Base-by-base conservation (phyloP, 2,797 vertebrate species). In the Sebastes taczanowskii region DNA sequence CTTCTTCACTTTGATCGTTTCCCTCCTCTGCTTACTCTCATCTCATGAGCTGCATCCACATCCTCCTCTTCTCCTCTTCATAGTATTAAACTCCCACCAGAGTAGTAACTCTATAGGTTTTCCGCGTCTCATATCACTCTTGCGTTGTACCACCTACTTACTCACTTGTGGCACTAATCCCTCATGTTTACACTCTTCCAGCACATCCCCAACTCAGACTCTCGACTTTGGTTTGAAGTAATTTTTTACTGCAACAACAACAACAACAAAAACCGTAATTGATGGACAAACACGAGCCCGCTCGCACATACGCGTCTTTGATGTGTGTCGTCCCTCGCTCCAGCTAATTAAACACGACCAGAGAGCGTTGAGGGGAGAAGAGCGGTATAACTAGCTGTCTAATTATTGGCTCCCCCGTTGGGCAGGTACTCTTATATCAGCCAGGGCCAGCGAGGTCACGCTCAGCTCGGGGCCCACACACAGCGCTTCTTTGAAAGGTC, bases 361-460 rank as follows among this genome's bases (percentile, higher is more conserved):
- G 49, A 66, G 58, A 38, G 64, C 5, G 58, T 52, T 10, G 55
- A 46, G 62, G 49, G 71, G 62, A 58, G 70, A 71, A 3, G 64
- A 69, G 82, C 62, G 11, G 35, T 63, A 56, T 74, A 72, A 78
- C 78, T 65, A 25, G 52, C 66, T 87, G 67, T 58, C 77, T 91
- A 90, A 87, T 91, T 89, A 90, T 83, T 34, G 49, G 78, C 64
- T 73, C 80, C 74, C 83, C 83, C 60, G 66, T 81, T 18, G 84
- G 84, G 78, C 85, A 84, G 88, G 87, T 90, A 49, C 58, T 82
- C 60, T 81, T 30, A 29, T 80, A 87, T 85, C 81, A 85, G 58
- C 58, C 32, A 22, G 82, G 46, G 71, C 72, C 46, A 74, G 49
- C 29, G 66, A 87, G 85, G 89, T 91, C 71, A 13, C 22, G n/a